phyloP scores from a whole-genome alignment of 2,797 vertebrate species.

The Micromesistius poutassou region DNA sequence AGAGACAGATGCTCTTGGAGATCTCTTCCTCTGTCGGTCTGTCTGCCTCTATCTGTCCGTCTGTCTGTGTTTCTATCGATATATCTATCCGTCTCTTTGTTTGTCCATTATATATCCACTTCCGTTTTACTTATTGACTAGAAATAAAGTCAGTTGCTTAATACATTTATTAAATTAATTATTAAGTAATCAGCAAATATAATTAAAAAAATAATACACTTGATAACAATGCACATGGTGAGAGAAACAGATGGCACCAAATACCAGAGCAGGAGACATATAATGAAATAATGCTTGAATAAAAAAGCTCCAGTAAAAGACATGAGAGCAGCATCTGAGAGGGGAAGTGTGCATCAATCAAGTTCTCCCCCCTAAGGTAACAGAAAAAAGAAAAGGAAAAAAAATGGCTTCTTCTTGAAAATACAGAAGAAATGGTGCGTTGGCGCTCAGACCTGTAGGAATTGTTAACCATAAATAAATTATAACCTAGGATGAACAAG shows the following conservation, averaged over 20 bases:
- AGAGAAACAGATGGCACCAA: background rate
- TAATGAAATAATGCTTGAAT: background rate
- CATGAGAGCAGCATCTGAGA: background rate
- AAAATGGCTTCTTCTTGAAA: background rate
- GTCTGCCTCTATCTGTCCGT: background rate
- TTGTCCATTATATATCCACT: background rate
- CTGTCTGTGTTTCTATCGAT: background rate
- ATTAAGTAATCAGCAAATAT: background rate
- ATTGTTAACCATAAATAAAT: background rate
- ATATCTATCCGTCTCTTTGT: background rate
- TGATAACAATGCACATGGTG: background rate
- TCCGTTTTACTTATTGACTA: background rate
- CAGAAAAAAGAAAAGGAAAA: background rate
- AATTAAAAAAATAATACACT: background rate
- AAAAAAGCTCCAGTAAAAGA: no score
- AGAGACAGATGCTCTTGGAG: conserved; percentile 59
- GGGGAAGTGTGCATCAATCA: background rate
- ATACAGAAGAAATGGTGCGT: background rate
- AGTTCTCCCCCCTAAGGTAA: conserved; percentile 8
- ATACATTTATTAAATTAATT: no score
- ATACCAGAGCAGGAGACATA: background rate
- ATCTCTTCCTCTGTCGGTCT: conserved; percentile 35
- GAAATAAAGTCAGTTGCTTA: background rate
- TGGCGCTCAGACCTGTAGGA: background rate
- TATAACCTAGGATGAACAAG: background rate